Evolutionary conservation across 2,113 vertebrate genomes (phyloP), one percentile per base, ranked within the genome.

Genomic region (Urocolius indicus): DNA sequence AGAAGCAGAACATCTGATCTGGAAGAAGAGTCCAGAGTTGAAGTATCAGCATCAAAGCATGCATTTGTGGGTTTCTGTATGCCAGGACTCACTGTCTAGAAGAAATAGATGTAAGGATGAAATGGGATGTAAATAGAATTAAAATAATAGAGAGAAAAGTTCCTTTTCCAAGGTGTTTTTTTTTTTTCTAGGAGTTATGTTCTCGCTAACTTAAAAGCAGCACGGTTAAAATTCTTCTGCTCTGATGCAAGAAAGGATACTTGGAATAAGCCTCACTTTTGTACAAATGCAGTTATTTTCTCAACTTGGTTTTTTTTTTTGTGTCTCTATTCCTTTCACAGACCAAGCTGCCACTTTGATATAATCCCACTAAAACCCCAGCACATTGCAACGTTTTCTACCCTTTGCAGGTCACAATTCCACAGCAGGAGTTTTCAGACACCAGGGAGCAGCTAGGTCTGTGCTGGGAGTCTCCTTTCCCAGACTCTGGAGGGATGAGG

Each of bases 1-100:
- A 97, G 97, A 98, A 97, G 96, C 38, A 95, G 96, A 98, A 98
- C 97, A 97, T 98, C 98, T 98, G 98, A 97, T 96, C 90, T 94
- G 96, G 96, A 98, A 97, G 94, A 98, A 98, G 65, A 86, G 92
- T 91, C 94, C 97, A 96, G 90, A 71, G 48, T 89, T 94, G 85
- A 97, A 72, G 68, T 92, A 90, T 91, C 95, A 90, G 71, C 81
- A 23, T 90, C 93, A 95, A 84, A 94, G 78, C 36, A 32, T 72
- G 62, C 94, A 91, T 90, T 79, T 72, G 49, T 82, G 5, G 38
- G 59, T 24, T 23, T 73, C 62, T 10, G 6, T 38, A 54, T 43
- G 75, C 81, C 97, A 94, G 75, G 63, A 97, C 72, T 84, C 46
- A 59, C 23, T 59, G 84, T 26, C 88, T 91, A 58, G 46, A 90